Evolutionary conservation across 1,140 invertebrate genomes (phyloP), one percentile per base, ranked within the genome.

Genomic region (Triops cancriformis): DNA sequence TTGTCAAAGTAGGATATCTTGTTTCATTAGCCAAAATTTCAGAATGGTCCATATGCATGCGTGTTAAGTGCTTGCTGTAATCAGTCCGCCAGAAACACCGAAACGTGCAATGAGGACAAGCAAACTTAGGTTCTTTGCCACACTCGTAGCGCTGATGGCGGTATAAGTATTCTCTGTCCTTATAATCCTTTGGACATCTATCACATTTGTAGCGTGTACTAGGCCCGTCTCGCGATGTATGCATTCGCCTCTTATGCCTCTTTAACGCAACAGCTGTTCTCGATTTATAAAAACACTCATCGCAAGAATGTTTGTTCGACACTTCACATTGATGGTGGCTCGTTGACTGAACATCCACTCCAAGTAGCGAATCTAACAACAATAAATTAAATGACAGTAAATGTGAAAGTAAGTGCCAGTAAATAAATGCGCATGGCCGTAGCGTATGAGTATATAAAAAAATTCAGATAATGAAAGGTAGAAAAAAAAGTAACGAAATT

Each of bases 71-170:
- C 14, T 64, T 64, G 14, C 51, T 64, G 23, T 64, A 64, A 64
- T 64, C 51, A 0, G 51, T 14, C 14, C 51, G 51, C 51, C 51
- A 64, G 23, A 64, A 64, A 23, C 51, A 64, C 10, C 51, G 79
- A 27, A 41, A 88, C 1, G 89, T 88, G 78, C 81, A 90, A 89
- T 85, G 81, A 14, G 26, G 88, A 86, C 81, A 90, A 90, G 81
- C 86, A 84, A 90, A 90, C 82, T 89, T 87, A 18, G 89, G 89
- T 78, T 88, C 87, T 82, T 87, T 87, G n/a, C 89, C 89, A 83
- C 91, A 92, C 82, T 91, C 90, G 83, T 90, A 90, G 12, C 88
- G 88, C 79, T 88, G 84, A 79, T 87, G 88, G 18, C 51, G 51
- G 51, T 64, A 64, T 23, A 64, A 64, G 51, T 64, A 64, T 64